Conservation (phyloP, 2,888 invertebrate species). For the Lithophane leautieri region DNA sequence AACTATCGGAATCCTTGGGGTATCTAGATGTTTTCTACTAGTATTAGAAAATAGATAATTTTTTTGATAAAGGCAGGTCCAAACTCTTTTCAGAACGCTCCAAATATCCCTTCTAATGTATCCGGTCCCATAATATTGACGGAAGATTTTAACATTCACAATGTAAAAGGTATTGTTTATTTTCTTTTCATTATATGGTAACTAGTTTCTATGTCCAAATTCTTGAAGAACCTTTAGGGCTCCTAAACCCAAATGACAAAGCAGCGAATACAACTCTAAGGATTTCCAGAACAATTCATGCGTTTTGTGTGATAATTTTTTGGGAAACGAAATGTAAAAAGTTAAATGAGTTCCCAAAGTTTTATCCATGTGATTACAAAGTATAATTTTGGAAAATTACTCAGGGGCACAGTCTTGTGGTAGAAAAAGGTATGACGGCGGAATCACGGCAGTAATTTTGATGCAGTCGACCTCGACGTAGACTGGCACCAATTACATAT, state of each 20-base stretch:
- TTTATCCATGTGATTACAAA: constrained; percentile 1
- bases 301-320: constrained; percentile 18
- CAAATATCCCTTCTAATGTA: not conserved
- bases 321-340: constrained; percentile 27
- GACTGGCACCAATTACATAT: not conserved
- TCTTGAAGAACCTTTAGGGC: constrained; percentile 5
- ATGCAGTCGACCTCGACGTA: constrained; percentile 17
- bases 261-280: constrained; percentile 3
- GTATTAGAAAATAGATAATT: no score
- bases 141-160: not conserved
- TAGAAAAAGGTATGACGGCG: constrained; percentile 11
- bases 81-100: not conserved
- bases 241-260: constrained; percentile 16
- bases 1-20: not conserved
- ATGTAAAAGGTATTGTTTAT: no score
- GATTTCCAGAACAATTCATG: constrained; percentile 13
- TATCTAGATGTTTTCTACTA: no score
- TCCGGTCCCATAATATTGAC: not conserved
- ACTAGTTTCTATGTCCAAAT: constrained; percentile 19
- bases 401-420: constrained; percentile 4
- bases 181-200: constrained; percentile 22
- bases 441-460: constrained; percentile 21
- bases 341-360: constrained; percentile 40
- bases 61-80: not conserved
- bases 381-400: constrained; percentile 29